These are phyloP conservation scores for Neoaliturus tenellus DNA, from an alignment of 2,888 invertebrate species.

Conservation along the genomic window DNA sequence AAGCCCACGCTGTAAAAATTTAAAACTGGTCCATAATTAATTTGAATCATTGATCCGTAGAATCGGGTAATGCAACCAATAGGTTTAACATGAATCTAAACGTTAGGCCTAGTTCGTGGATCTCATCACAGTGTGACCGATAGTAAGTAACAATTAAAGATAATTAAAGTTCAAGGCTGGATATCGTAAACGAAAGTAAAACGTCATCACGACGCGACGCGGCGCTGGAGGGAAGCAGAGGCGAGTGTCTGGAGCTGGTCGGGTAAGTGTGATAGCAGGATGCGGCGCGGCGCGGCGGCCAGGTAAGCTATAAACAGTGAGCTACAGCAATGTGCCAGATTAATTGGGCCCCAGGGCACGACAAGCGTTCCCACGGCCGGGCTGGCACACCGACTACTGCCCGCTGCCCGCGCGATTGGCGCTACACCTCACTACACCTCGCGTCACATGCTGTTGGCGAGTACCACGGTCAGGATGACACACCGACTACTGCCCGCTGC, in stretches of 20 bases:
- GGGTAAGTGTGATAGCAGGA: conserved; percentile 17
- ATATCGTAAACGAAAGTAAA: not conserved
- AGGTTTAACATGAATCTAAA: no score
- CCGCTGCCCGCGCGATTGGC: not conserved
- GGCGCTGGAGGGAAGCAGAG: not conserved
- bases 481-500: not conserved
- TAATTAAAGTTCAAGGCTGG: no score
- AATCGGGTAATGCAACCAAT: no score
- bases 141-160: no score
- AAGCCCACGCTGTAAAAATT: no score
- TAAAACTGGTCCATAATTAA: no score
- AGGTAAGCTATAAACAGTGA: conserved; percentile 14
- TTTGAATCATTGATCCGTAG: no score
- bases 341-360: conserved; percentile 57
- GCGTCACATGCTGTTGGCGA: not conserved
- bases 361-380: conserved; percentile 46
- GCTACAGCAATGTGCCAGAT: conserved; percentile 46
- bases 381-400: conserved; percentile 25
- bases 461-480: not conserved
- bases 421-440: not conserved
- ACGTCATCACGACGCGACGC: not conserved
- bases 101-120: no score
- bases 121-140: no score
- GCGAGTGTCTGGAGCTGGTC: not conserved
- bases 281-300: not conserved